phyloP scores from a whole-genome alignment of 2,797 vertebrate species.

The Chaetophractus vellerosus region DNA sequence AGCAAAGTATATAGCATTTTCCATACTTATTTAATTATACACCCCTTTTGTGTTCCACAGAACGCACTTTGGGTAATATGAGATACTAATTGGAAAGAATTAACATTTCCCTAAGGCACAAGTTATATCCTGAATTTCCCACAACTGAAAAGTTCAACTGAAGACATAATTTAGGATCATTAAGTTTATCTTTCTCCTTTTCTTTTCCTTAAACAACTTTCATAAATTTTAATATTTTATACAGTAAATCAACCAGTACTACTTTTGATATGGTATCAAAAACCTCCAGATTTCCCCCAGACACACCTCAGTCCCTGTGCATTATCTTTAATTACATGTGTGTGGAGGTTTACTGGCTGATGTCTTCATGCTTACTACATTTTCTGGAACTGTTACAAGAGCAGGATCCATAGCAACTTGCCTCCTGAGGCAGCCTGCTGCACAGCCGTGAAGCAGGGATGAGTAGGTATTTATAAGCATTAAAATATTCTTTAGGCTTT shows the following conservation, averaged over 20 bases:
- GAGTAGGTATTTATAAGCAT: background rate
- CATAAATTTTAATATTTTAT: background rate
- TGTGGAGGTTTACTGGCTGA: background rate
- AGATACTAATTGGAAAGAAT: background rate
- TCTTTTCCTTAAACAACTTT: background rate
- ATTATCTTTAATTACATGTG: rapidly evolving
- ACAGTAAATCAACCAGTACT: background rate
- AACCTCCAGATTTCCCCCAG: background rate
- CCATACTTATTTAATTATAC: background rate
- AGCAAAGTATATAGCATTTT: background rate
- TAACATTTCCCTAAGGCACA: background rate
- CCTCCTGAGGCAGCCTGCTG: rapidly evolving
- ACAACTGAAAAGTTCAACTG: background rate
- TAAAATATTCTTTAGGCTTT: background rate
- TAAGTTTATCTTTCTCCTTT: background rate
- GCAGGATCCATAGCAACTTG: rapidly evolving
- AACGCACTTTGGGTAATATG: background rate
- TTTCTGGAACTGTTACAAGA: background rate
- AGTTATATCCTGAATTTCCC: background rate
- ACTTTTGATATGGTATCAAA: background rate
- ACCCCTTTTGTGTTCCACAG: background rate
- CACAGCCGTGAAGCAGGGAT: background rate
- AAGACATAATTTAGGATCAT: background rate
- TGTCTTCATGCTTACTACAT: background rate
- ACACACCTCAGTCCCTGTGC: background rate